A percentile compares a stretch with the other conserved stretches of the same genome.
Evolutionary conservation across 2,113 vertebrate species (phyloP).

Genomic region (Laticauda colubrina): DNA sequence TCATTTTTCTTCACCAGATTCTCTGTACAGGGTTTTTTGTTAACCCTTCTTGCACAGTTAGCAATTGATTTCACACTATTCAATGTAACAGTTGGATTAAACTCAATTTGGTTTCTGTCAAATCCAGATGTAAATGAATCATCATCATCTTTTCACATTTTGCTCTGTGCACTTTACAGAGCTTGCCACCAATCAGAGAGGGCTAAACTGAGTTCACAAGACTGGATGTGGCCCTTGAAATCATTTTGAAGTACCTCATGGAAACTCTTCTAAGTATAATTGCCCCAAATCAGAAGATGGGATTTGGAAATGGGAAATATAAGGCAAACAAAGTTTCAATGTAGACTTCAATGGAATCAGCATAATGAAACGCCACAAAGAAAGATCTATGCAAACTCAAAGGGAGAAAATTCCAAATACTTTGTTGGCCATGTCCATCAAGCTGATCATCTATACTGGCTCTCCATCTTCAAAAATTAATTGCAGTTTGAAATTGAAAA

Average conservation of each 20-base stretch:
- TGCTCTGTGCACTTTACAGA: neutral
- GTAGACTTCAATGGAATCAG: neutral
- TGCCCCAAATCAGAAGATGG: neutral
- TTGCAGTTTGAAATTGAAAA: neutral
- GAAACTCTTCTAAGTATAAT: neutral
- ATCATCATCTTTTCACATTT: neutral
- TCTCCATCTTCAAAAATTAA: neutral
- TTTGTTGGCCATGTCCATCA: neutral
- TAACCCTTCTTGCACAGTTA: neutral
- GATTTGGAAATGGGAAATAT: neutral
- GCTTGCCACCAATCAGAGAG: neutral
- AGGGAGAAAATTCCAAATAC: neutral
- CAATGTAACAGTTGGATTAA: neutral
- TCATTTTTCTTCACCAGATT: neutral
- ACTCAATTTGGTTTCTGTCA: neutral
- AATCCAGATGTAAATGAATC: neutral
- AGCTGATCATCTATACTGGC: neutral
- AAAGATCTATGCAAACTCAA: neutral
- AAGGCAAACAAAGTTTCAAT: neutral
- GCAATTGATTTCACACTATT: neutral
- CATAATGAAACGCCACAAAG: neutral
- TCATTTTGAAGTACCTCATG: neutral
- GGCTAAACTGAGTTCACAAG: neutral
- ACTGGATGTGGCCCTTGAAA: neutral
- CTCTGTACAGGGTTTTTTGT: rapidly evolving